phyloP scores from a whole-genome alignment of 2,888 invertebrate genomes.

The Germaria angustata region DNA sequence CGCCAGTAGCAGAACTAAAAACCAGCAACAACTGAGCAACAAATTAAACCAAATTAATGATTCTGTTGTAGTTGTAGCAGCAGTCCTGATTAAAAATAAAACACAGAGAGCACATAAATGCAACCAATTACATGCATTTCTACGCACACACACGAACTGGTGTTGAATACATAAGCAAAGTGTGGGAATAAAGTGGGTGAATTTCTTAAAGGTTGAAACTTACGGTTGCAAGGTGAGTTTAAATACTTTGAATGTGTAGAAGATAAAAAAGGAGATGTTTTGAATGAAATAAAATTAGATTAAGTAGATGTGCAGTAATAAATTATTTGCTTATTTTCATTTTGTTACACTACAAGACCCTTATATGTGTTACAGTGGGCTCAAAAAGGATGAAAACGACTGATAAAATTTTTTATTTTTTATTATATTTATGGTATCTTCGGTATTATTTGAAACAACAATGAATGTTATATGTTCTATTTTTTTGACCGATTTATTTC shows the following conservation, averaged over 20 bases:
- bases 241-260: neutral
- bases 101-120: neutral
- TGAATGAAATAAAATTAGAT: neutral
- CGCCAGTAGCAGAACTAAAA: conserved; percentile 45
- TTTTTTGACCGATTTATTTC: too few species aligned
- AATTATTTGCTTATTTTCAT: conserved; percentile 2
- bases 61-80: conserved; percentile 1
- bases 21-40: conserved; percentile 22
- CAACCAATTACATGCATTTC: neutral
- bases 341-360: neutral
- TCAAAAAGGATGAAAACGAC: too few species aligned
- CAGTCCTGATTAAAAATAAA: conserved; percentile 12
- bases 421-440: too few species aligned
- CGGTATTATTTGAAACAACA: too few species aligned
- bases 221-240: conserved; percentile 41
- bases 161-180: neutral
- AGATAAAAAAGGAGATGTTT: neutral
- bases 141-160: neutral
- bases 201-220: conserved; percentile 3
- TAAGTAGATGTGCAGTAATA: neutral
- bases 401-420: too few species aligned
- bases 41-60: conserved; percentile 17
- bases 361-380: neutral
- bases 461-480: too few species aligned
- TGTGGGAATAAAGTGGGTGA: neutral